Conservation (phyloP, 2,888 invertebrate species). For the Calameuta pallipes region DNA sequence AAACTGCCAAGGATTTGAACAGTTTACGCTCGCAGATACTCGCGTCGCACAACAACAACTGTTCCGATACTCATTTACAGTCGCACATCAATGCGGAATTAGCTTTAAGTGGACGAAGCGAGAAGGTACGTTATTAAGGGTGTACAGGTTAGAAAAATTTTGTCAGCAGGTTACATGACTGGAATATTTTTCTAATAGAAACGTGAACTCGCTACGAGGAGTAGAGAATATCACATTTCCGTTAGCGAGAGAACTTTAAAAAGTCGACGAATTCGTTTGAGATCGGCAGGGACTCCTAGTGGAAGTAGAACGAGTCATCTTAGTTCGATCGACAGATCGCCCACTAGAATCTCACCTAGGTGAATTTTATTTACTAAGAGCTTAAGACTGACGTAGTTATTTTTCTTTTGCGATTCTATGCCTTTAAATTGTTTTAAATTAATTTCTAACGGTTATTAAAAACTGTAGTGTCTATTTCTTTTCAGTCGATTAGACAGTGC, state of each 20-base stretch:
- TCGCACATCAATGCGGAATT: conserved; percentile 56
- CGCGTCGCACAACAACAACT: conserved; percentile 51
- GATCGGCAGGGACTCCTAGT: conserved; percentile 21
- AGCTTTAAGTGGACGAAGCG: conserved; percentile 34
- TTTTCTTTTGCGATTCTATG: not conserved
- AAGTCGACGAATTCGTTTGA: conserved; percentile 13
- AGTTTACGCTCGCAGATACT: conserved; percentile 49
- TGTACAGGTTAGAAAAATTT: not conserved
- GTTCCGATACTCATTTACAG: conserved; percentile 52
- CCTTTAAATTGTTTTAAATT: not conserved
- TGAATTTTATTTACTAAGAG: conserved; percentile 12
- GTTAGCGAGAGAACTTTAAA: conserved; percentile 24
- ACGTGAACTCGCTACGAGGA: conserved; percentile 36
- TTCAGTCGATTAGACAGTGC: not conserved
- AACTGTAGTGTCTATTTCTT: not conserved
- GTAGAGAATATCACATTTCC: conserved; percentile 33
- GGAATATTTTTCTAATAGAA: conserved; percentile 16
- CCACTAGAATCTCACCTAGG: conserved; percentile 40
- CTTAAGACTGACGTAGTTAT: not conserved
- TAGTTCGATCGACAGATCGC: conserved; percentile 41
- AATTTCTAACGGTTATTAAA: too few species aligned
- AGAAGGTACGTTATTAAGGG: conserved; percentile 39
- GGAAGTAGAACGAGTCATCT: conserved; percentile 35
- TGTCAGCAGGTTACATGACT: not conserved
- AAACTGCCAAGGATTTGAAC: conserved; percentile 35